Evolutionary conservation across 2,797 vertebrate species (phyloP).

Genomic region (Sphenodon punctatus): DNA sequence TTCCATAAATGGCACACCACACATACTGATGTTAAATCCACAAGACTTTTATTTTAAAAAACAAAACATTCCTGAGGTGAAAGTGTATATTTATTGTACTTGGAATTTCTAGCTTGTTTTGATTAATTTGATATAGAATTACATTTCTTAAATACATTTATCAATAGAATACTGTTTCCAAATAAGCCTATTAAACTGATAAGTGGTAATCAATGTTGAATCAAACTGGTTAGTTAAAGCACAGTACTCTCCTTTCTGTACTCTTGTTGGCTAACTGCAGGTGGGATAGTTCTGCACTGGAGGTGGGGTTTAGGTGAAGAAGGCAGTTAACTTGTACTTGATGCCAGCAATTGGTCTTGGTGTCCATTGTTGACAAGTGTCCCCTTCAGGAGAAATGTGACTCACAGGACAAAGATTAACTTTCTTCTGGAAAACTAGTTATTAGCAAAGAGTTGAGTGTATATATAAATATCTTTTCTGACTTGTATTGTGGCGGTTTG

Average conservation of each 20-base stretch:
- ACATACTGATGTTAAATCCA: not conserved
- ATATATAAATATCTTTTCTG: conserved; percentile 40
- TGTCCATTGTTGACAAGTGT: not conserved
- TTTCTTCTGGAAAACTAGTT: conserved; percentile 6
- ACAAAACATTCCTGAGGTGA: conserved; percentile 32
- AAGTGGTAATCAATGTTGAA: conserved; percentile 66
- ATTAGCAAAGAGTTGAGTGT: not conserved
- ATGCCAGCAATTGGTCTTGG: not conserved
- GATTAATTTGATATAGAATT: not conserved
- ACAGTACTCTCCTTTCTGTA: conserved; percentile 42
- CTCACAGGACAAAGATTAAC: conserved; percentile 32
- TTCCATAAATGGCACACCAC: not conserved
- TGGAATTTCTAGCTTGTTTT: conserved; percentile 4
- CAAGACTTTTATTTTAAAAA: not conserved
- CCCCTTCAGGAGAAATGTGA: not conserved
- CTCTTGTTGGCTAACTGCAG: conserved; percentile 61
- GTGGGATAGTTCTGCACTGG: not conserved
- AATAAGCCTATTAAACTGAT: not conserved
- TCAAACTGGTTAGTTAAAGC: conserved; percentile 73
- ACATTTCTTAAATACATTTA: conserved; percentile 5
- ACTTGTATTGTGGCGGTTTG: conserved; percentile 54
- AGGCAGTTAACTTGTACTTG: not conserved
- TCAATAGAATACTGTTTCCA: not conserved
- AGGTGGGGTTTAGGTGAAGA: not conserved
- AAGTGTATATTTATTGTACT: not conserved